Evolutionary conservation across 2,797 vertebrate genomes (phyloP).

Genomic region (Babyrousa celebensis): DNA sequence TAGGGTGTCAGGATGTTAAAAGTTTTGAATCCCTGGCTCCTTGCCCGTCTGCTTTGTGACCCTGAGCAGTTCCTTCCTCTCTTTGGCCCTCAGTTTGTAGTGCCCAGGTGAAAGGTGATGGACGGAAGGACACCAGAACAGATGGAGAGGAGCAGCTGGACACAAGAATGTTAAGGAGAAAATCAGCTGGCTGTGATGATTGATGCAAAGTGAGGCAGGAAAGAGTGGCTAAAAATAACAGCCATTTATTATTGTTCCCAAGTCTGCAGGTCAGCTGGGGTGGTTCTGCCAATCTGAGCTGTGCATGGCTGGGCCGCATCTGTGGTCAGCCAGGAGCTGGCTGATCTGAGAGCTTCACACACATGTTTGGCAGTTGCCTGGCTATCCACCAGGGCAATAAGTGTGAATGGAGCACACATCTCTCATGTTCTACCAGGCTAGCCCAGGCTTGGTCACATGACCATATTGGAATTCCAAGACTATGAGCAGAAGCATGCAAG

Average conservation of each 20-base stretch:
- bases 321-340: neutral
- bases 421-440: neutral
- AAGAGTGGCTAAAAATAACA: neutral
- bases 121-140: neutral
- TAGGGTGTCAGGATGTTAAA: neutral
- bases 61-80: neutral
- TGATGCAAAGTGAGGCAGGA: neutral
- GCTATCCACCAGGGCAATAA: neutral
- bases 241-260: neutral
- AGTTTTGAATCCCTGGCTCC: neutral
- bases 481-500: neutral
- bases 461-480: neutral
- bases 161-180: neutral
- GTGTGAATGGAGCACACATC: neutral
- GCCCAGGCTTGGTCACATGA: neutral
- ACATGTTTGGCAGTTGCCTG: neutral
- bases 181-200: neutral
- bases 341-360: neutral
- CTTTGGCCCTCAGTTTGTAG: neutral
- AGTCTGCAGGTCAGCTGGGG: neutral
- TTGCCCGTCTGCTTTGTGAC: neutral
- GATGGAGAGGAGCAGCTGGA: neutral
- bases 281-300: neutral
- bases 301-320: neutral
- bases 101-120: neutral